Conservation (phyloP, 1,140 invertebrate genomes). For the Calephelis virginiensis region DNA sequence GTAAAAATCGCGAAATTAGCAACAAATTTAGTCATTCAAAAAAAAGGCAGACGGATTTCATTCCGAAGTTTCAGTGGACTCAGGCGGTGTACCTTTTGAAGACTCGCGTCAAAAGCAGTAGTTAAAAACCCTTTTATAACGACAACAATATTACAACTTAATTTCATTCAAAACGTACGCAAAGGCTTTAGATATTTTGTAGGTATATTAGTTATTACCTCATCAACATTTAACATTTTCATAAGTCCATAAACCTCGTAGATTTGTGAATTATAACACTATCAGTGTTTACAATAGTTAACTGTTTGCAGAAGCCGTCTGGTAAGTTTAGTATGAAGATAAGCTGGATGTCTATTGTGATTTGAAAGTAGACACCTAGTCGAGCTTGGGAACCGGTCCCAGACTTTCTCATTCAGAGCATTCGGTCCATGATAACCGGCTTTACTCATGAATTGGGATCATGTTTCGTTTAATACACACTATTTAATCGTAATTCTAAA, state of each 20-base stretch:
- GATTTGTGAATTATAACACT: conserved; percentile 26
- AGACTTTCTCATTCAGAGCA: conserved; percentile 68
- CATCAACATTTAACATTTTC: conserved; percentile 8
- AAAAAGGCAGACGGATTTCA: too few relatives aligned
- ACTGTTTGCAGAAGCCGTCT: conserved; percentile 44
- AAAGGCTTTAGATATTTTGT: background rate
- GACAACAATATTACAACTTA: too few relatives aligned
- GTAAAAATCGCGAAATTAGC: too few relatives aligned
- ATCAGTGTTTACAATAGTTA: conserved; percentile 29
- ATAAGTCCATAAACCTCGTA: background rate
- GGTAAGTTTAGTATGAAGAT: conserved; percentile 48
- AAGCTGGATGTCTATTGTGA: conserved; percentile 66
- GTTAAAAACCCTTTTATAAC: too few relatives aligned
- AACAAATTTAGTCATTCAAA: too few relatives aligned
- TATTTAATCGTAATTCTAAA: conserved; percentile 18
- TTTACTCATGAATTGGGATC: conserved; percentile 25
- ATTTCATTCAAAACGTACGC: too few relatives aligned
- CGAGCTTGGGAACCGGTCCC: conserved; percentile 61
- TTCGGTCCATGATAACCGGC: conserved; percentile 45
- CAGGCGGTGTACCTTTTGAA: too few relatives aligned
- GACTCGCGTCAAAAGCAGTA: too few relatives aligned
- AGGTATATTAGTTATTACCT: background rate
- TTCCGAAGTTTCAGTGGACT: too few relatives aligned
- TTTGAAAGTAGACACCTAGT: conserved; percentile 71
- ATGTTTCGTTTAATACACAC: conserved; percentile 24